Conservation (phyloP, 2,113 vertebrate species). For the Halcyon malimbica region DNA sequence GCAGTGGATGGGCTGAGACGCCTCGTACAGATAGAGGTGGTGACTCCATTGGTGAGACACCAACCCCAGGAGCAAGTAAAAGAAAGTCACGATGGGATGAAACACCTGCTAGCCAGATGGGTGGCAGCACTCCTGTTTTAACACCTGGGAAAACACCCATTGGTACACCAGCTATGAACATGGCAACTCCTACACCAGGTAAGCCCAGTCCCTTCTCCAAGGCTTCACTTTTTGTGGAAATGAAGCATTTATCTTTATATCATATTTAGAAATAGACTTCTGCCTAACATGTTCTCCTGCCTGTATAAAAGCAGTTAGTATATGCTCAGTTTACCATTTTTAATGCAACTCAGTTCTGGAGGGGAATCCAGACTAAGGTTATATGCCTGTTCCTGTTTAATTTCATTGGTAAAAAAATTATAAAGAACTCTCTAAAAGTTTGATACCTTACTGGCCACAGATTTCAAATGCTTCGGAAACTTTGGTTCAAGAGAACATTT, state of each 20-base stretch:
- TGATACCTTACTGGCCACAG: neutral
- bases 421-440: neutral
- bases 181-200: conserved; percentile 98
- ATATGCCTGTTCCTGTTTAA: neutral
- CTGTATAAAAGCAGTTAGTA: neutral
- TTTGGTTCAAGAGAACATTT: neutral
- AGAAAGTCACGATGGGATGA: conserved; percentile 98
- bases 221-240: neutral
- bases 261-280: neutral
- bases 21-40: conserved; percentile 96
- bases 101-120: conserved; percentile 97
- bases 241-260: neutral
- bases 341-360: neutral
- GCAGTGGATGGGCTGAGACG: conserved; percentile 97
- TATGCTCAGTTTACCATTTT: neutral
- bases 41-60: conserved; percentile 96
- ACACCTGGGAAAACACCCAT: conserved; percentile 97
- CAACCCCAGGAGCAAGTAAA: conserved; percentile 96
- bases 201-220: neutral
- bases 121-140: conserved; percentile 93
- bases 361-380: neutral
- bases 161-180: conserved; percentile 98
- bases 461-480: neutral
- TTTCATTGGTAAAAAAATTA: neutral
- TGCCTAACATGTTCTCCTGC: neutral